Conservation (phyloP, 2,113 vertebrate species). For the Fukomys damarensis region DNA sequence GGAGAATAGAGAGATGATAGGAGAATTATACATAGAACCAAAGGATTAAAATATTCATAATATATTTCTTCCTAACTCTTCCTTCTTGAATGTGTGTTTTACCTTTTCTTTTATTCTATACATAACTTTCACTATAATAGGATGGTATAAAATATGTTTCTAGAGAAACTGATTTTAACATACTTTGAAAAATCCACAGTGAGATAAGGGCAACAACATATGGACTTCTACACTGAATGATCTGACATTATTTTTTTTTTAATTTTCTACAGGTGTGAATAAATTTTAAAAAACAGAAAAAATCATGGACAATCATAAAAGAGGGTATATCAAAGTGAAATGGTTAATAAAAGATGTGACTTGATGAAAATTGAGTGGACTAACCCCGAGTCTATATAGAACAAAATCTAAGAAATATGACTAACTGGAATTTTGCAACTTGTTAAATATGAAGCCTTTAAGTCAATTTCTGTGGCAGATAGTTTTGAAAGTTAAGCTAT, state of each 20-base stretch:
- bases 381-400: not conserved
- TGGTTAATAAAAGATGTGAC: not conserved
- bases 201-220: conserved; percentile 15
- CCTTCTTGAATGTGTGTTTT: not conserved
- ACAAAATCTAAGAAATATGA: not conserved
- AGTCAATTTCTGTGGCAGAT: not conserved
- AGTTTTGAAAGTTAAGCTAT: not conserved
- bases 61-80: not conserved
- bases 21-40: not conserved
- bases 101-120: not conserved
- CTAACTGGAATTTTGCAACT: not conserved
- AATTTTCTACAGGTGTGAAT: not conserved
- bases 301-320: not conserved
- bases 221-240: not conserved
- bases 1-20: not conserved
- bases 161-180: not conserved
- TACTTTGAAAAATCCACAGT: not conserved
- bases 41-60: not conserved
- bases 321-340: not conserved
- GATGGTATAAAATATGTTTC: conserved; percentile 4
- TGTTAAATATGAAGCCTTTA: not conserved
- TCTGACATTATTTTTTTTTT: not conserved
- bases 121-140: not conserved
- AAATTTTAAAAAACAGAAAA: not conserved
- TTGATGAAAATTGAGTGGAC: not conserved